These are phyloP conservation scores for Eretmocerus hayati DNA, from an alignment of 2,888 invertebrate genomes.

Conservation along the genomic window DNA sequence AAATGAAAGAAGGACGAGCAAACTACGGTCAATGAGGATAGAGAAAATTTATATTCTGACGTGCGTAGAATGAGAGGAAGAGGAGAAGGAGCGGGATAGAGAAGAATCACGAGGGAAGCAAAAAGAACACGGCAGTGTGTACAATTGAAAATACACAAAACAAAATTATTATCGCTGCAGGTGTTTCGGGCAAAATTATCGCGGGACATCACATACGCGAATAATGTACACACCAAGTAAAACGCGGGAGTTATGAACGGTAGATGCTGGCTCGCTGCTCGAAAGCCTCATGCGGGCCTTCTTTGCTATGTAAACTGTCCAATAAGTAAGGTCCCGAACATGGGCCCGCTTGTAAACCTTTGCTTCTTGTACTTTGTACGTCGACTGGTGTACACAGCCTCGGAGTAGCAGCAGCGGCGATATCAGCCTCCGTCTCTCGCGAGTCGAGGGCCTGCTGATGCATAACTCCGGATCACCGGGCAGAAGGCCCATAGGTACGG, in stretches of 20 bases:
- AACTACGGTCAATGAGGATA: too few relatives aligned
- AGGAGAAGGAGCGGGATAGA: background rate
- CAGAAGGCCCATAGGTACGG: too few relatives aligned
- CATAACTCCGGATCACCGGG: too few relatives aligned
- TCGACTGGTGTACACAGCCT: conserved; percentile 14
- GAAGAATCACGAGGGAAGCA: background rate
- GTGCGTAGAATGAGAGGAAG: background rate
- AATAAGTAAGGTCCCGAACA: conserved; percentile 43
- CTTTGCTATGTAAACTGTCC: conserved; percentile 41
- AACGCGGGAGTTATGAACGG: conserved; percentile 14
- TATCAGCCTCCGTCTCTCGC: background rate
- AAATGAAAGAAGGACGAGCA: too few relatives aligned
- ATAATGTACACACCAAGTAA: too few relatives aligned
- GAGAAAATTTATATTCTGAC: too few relatives aligned
- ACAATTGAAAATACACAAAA: conserved; percentile 22
- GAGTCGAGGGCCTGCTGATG: too few relatives aligned
- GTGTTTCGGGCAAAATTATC: conserved; percentile 17
- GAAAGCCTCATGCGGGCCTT: too few relatives aligned
- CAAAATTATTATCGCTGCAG: conserved; percentile 20
- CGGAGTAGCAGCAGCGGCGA: conserved; percentile 12
- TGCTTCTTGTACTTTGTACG: conserved; percentile 34
- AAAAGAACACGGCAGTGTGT: background rate
- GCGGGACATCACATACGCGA: conserved; percentile 7
- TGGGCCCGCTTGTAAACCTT: conserved; percentile 32
- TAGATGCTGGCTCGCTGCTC: too few relatives aligned